phyloP scores from a whole-genome alignment of 2,888 invertebrate genomes.

The Cerastis leucographa region DNA sequence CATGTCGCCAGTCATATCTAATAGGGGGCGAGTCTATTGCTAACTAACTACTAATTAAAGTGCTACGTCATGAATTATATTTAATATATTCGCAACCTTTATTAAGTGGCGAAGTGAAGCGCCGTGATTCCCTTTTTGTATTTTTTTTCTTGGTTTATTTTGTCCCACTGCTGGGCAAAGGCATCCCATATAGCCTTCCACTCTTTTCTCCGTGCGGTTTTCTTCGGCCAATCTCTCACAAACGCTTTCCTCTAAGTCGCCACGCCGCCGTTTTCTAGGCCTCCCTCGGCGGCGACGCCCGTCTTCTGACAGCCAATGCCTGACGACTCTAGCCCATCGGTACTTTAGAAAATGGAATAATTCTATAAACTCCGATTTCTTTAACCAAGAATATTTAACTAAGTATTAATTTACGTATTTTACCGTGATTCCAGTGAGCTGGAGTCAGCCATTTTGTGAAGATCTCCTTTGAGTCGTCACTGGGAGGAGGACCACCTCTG shows the following conservation, averaged over 20 bases:
- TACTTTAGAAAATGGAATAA: neutral
- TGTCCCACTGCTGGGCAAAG: too few relatives aligned
- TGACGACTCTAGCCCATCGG: too few relatives aligned
- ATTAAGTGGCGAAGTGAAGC: neutral
- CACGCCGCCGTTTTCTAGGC: too few relatives aligned
- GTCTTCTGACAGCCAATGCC: too few relatives aligned
- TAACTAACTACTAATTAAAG: too few relatives aligned
- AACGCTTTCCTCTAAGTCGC: too few relatives aligned
- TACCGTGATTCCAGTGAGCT: conserved; percentile 11
- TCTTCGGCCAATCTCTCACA: too few relatives aligned
- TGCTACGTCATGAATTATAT: neutral
- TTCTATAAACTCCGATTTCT: neutral
- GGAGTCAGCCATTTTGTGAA: neutral
- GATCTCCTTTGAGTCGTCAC: neutral
- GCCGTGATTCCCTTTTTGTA: neutral
- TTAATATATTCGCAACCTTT: neutral
- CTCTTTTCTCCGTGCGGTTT: too few relatives aligned
- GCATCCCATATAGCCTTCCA: too few relatives aligned
- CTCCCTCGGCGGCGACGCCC: too few relatives aligned
- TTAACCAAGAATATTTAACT: neutral
- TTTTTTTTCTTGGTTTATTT: too few relatives aligned
- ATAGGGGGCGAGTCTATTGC: neutral
- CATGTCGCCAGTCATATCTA: neutral
- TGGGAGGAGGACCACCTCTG: neutral
- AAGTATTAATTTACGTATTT: neutral